These are phyloP conservation scores for Rhinogobio ventralis DNA, from an alignment of 2,797 vertebrate species.

Conservation along the genomic window DNA sequence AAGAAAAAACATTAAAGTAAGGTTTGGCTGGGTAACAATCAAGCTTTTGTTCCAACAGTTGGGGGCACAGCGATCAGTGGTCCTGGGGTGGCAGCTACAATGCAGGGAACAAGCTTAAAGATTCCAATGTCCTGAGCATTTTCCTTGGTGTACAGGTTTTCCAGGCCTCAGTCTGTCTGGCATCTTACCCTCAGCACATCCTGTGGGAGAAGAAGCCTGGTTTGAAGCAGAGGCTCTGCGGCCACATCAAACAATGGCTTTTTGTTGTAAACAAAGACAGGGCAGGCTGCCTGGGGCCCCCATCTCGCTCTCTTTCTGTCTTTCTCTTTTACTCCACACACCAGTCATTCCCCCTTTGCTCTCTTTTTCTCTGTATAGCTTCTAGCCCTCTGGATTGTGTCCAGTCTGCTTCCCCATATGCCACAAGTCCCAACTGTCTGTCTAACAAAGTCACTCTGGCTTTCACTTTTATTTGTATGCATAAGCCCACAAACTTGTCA, in stretches of 20 bases:
- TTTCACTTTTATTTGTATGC: constrained; percentile 70
- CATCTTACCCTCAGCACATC: constrained; percentile 83
- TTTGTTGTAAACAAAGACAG: constrained; percentile 86
- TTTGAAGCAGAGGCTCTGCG: constrained; percentile 75
- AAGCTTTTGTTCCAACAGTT: constrained; percentile 68
- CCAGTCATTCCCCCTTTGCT: constrained; percentile 37
- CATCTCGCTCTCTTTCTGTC: constrained; percentile 55
- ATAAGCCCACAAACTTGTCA: constrained; percentile 70
- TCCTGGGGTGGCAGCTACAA: constrained; percentile 34
- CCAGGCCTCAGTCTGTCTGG: constrained; percentile 78
- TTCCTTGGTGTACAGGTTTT: constrained; percentile 72
- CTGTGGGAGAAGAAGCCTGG: constrained; percentile 79
- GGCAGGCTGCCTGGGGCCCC: constrained; percentile 80
- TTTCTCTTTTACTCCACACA: constrained; percentile 42
- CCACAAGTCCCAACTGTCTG: constrained; percentile 64
- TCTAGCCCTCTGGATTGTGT: constrained; percentile 54
- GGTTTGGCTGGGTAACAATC: constrained; percentile 53
- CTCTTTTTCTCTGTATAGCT: constrained; percentile 39
- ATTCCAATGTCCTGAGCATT: constrained; percentile 58
- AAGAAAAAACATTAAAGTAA: constrained; percentile 52
- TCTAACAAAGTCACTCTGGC: constrained; percentile 73
- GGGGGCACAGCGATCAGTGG: constrained; percentile 43
- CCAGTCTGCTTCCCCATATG: constrained; percentile 55
- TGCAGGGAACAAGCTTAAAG: constrained; percentile 60
- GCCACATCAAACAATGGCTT: constrained; percentile 87